Conservation (phyloP, 2,888 invertebrate genomes). For the Thalpophila matura region DNA sequence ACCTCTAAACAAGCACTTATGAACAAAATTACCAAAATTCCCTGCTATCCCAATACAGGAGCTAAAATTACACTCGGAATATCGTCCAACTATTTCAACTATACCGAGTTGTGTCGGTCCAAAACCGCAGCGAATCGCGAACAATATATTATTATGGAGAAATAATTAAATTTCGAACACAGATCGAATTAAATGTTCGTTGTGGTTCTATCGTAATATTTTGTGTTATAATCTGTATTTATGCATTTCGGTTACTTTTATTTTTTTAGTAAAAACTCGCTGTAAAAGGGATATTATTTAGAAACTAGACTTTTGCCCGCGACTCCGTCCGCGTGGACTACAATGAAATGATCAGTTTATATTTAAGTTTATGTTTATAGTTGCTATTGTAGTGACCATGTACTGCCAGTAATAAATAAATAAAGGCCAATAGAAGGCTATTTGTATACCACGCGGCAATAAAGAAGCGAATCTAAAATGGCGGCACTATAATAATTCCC, state of each 20-base stretch:
- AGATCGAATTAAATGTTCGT: constrained; percentile 41
- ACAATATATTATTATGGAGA: constrained; percentile 16
- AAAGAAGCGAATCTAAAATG: too few species aligned
- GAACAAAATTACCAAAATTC: background rate
- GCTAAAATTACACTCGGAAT: background rate
- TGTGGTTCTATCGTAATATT: constrained; percentile 10
- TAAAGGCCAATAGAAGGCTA: too few species aligned
- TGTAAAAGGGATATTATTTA: too few species aligned
- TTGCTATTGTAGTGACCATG: too few species aligned
- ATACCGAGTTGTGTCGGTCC: constrained; percentile 7
- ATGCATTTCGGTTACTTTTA: background rate
- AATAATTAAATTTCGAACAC: constrained; percentile 44
- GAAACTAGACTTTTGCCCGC: too few species aligned
- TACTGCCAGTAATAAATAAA: too few species aligned
- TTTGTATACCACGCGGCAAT: too few species aligned
- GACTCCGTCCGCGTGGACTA: too few species aligned
- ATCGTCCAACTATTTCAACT: background rate
- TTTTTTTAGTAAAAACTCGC: background rate
- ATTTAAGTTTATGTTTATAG: too few species aligned
- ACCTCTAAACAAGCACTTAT: constrained; percentile 4
- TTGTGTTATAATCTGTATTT: background rate
- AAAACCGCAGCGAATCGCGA: constrained; percentile 37
- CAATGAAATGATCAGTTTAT: too few species aligned
- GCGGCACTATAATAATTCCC: too few species aligned
- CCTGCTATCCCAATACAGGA: background rate